Conservation (phyloP, 23 tunicate genomes). For the Ciona savignyi region DNA sequence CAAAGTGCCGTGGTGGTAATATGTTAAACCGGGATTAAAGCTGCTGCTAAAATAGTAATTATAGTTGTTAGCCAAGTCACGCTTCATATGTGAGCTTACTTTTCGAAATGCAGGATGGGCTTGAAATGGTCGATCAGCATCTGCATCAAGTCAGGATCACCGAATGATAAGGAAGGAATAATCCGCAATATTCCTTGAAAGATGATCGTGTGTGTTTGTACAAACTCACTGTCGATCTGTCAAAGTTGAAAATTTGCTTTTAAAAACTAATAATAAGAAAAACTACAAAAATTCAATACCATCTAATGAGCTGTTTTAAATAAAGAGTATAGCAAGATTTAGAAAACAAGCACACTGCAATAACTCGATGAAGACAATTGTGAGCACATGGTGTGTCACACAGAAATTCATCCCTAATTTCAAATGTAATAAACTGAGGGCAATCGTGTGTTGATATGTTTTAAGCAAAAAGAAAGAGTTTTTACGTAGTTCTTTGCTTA, state of each 20-base stretch:
- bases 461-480: background rate
- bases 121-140: constrained; percentile 84
- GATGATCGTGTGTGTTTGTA: constrained; percentile 74
- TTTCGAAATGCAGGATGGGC: constrained; percentile 64
- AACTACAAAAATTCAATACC: background rate
- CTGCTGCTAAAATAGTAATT: no score
- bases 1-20: no score
- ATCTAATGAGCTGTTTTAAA: background rate
- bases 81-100: no score
- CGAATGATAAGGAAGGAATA: constrained; percentile 90
- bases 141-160: constrained; percentile 92
- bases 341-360: no score
- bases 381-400: no score
- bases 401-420: no score
- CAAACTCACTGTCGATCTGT: constrained; percentile 91
- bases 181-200: constrained; percentile 76
- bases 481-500: background rate
- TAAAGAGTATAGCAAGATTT: background rate
- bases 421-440: no score
- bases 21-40: no score
- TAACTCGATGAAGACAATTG: no score
- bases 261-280: background rate
- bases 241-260: background rate
- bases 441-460: no score
- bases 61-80: no score